Evolutionary conservation across 2,113 vertebrate genomes (phyloP), one percentile per base, ranked within the genome.

Genomic region (Dendropsophus ebraccatus): DNA sequence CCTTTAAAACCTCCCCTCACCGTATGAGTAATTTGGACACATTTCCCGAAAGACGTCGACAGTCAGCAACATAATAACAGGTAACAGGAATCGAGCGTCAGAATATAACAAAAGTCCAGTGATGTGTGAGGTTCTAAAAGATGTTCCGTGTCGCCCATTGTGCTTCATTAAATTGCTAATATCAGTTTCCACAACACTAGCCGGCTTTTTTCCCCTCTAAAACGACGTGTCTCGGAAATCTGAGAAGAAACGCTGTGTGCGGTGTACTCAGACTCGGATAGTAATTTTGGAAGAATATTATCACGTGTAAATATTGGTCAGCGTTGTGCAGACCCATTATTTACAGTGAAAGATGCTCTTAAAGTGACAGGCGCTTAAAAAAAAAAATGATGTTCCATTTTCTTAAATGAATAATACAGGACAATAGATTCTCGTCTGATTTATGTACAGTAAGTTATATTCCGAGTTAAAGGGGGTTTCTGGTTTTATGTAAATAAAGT

Each of bases 261-360:
- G 45, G 45, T n/a, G n/a, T n/a, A n/a, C n/a, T n/a, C n/a, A n/a
- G 52, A 77, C 74, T 67, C 54, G 60, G 82, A 35, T 62, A 62
- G 56, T 56, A 21, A 32, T 62, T 47, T 85, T 67, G 32, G 65
- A 28, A 37, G 72, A 67, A 85, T 77, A 65, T 67, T 30, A 41
- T 47, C 28, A 85, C 30, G 35, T 85, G 83, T 85, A 85, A 85
- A 78, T 85, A 78, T 67, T 85, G 60, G 56, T 77, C 83, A 76
- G 28, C 5, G 54, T 76, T n/a, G 58, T 37, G 83, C 9, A 60
- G 10, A 8, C 76, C 30, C 8, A 25, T 60, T 80, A 25, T 41
- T 80, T 80, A 80, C 54, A 79, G 30, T 13, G 11, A 60, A 16
- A 60, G 23, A 25, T 17, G 28, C 49, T 25, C n/a, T 77, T 77